Percentiles rank a stretch among this genome's conserved stretches.
phyloP scores from a whole-genome alignment of 2,113 vertebrate species.

The Python bivittatus region DNA sequence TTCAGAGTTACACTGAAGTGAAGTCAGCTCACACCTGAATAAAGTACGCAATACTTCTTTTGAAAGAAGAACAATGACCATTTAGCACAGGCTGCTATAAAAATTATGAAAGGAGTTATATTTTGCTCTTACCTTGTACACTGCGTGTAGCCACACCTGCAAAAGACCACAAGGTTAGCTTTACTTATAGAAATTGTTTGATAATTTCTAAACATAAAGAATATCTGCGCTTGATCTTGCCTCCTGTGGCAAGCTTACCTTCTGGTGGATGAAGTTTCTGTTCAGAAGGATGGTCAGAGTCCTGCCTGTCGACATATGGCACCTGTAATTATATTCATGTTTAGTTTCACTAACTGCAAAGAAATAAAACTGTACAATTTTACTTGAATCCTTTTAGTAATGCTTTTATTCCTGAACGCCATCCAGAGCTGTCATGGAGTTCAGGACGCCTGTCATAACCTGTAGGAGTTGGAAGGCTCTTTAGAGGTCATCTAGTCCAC shows the following conservation, averaged over 20 bases:
- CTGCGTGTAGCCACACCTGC: slow-evolving; percentile 57
- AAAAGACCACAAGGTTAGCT: slow-evolving; percentile 51
- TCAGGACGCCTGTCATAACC: not conserved
- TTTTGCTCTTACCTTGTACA: slow-evolving; percentile 63
- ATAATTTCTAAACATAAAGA: not conserved
- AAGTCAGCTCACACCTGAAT: not conserved
- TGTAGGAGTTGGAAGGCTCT: no score
- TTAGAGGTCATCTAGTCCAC: no score
- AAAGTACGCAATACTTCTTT: not conserved
- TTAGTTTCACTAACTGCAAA: slow-evolving; percentile 29
- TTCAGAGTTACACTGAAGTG: not conserved
- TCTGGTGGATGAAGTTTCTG: slow-evolving; percentile 25
- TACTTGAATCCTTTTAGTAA: not conserved
- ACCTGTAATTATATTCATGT: slow-evolving; percentile 57
- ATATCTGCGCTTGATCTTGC: slow-evolving; percentile 46
- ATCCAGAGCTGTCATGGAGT: not conserved
- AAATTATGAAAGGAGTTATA: slow-evolving; percentile 3
- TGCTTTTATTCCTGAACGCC: not conserved
- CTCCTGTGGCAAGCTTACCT: slow-evolving; percentile 37
- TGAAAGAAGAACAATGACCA: not conserved
- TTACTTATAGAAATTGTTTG: slow-evolving; percentile 22
- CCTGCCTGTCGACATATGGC: slow-evolving; percentile 39
- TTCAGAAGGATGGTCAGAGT: slow-evolving; percentile 50
- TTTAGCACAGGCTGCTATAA: not conserved
- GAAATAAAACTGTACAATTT: not conserved